Evolutionary conservation across 2,888 invertebrate genomes (phyloP).

Genomic region (Slavum lentiscoides): DNA sequence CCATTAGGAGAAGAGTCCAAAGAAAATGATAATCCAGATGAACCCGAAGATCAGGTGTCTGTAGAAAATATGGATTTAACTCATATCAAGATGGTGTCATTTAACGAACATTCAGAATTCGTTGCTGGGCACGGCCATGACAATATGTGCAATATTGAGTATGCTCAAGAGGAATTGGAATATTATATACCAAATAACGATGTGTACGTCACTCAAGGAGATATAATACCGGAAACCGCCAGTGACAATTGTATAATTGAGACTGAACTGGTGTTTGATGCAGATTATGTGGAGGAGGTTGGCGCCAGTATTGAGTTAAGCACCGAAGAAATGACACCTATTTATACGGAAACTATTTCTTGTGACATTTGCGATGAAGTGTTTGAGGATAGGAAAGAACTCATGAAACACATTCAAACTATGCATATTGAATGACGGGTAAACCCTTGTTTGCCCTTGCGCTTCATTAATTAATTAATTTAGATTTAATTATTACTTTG

Average conservation of each 20-base stretch:
- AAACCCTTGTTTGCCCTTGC: neutral
- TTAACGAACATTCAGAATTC: neutral
- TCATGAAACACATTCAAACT: constrained; percentile 70
- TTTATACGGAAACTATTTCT: constrained; percentile 60
- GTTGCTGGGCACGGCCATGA: neutral
- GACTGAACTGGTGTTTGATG: constrained; percentile 54
- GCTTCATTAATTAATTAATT: neutral
- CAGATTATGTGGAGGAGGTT: constrained; percentile 49
- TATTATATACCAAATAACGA: constrained; percentile 41
- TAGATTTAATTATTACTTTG: neutral
- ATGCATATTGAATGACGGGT: constrained; percentile 42
- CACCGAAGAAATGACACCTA: constrained; percentile 26
- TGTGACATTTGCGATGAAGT: constrained; percentile 83
- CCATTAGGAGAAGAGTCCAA: constrained; percentile 41
- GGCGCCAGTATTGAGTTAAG: constrained; percentile 42
- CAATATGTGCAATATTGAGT: constrained; percentile 26
- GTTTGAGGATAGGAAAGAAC: constrained; percentile 72
- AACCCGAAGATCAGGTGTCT: constrained; percentile 45
- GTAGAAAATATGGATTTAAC: constrained; percentile 35
- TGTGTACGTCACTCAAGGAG: constrained; percentile 12
- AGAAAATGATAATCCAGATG: constrained; percentile 49
- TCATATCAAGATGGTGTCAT: neutral
- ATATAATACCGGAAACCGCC: constrained; percentile 36
- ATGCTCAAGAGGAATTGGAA: constrained; percentile 13
- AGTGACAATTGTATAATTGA: constrained; percentile 54